Percentiles rank a stretch among this genome's conserved stretches.
phyloP scores from a whole-genome alignment of 2,797 vertebrate species.

The Syngnathus acus region DNA sequence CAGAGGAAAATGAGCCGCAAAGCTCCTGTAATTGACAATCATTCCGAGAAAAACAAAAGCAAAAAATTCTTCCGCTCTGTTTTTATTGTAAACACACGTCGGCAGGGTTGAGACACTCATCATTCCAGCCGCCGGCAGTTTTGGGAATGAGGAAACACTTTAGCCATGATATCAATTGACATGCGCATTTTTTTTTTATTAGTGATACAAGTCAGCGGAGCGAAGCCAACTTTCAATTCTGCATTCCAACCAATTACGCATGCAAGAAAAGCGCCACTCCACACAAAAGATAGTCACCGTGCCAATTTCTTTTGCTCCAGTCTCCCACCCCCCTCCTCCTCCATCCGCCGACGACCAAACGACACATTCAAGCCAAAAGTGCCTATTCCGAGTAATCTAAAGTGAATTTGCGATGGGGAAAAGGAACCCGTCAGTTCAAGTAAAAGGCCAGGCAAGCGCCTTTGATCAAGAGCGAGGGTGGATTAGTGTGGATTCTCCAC shows the following conservation, averaged over 20 bases:
- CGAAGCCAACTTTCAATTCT: constrained; percentile 28
- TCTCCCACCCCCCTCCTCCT: constrained; percentile 7
- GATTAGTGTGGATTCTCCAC: constrained; percentile 63
- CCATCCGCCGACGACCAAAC: neutral
- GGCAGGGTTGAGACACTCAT: neutral
- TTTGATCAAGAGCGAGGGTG: constrained; percentile 62
- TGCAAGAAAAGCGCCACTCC: constrained; percentile 13
- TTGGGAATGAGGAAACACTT: neutral
- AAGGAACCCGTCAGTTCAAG: constrained; percentile 40
- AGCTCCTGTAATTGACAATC: neutral
- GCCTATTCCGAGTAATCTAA: constrained; percentile 28
- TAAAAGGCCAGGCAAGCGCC: constrained; percentile 40
- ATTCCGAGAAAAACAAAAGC: neutral
- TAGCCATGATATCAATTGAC: constrained; percentile 29
- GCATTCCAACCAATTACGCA: constrained; percentile 48
- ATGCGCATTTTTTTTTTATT: neutral
- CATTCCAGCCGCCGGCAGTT: neutral
- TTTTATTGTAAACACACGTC: neutral
- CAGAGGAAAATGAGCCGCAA: neutral
- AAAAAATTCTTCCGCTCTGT: neutral
- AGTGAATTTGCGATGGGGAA: constrained; percentile 19
- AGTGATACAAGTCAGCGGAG: neutral
- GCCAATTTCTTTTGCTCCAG: constrained; percentile 30
- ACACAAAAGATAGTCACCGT: constrained; percentile 41
- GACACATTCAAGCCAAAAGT: constrained; percentile 28